Conservation (phyloP, 2,797 vertebrate species). For the Syngnathus acus region DNA sequence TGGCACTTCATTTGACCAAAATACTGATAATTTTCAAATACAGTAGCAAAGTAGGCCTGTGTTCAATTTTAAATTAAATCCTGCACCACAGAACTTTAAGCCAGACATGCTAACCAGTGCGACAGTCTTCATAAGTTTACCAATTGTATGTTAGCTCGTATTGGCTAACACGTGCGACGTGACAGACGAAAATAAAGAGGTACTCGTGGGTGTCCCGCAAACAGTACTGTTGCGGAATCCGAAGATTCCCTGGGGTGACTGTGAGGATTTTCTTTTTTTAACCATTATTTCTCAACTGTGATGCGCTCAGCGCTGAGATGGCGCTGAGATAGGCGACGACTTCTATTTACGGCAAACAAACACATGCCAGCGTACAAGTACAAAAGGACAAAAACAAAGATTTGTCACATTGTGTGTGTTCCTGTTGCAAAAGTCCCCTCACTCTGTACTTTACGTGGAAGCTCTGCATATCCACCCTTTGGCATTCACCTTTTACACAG, state of each 20-base stretch:
- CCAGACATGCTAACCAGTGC: background rate
- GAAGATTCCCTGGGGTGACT: background rate
- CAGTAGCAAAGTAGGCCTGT: too few species aligned
- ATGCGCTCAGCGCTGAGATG: background rate
- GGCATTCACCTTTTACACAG: background rate
- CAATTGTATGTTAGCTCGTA: background rate
- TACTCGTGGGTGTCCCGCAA: background rate
- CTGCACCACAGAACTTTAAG: too few species aligned
- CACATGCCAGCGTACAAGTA: background rate
- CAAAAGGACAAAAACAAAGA: background rate
- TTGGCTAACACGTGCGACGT: background rate
- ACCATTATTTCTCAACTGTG: background rate
- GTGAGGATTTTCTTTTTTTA: background rate
- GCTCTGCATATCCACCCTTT: background rate
- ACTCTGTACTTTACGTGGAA: background rate
- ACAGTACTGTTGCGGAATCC: background rate
- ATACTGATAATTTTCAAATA: too few species aligned
- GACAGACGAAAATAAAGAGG: background rate
- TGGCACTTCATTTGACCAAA: too few species aligned
- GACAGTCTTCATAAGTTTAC: background rate
- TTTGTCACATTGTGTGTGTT: constrained; percentile 4
- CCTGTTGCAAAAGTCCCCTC: background rate
- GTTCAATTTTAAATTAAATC: too few species aligned
- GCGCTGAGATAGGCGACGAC: background rate
- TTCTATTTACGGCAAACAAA: constrained; percentile 4